Conservation (phyloP, 1,140 invertebrate genomes). For the Philopotamus ludificatus region DNA sequence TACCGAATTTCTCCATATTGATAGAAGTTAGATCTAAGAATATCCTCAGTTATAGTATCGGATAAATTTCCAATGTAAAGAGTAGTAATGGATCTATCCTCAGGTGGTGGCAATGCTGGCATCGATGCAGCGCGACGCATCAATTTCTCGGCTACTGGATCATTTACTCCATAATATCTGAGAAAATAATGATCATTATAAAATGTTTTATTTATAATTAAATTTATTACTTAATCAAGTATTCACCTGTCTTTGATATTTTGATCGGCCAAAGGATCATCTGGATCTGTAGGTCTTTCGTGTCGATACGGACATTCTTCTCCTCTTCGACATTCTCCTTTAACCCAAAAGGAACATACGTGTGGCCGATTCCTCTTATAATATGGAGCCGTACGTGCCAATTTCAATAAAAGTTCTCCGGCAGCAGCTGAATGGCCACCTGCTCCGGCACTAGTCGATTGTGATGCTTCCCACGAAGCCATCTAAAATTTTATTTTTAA, state of each 20-base stretch:
- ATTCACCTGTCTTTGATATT: conserved; percentile 91
- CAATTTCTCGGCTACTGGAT: conserved; percentile 98
- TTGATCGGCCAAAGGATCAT: conserved; percentile 98
- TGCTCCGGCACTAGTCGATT: conserved; percentile 57
- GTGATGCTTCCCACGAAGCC: conserved; percentile 61
- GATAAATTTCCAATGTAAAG: conserved; percentile 94
- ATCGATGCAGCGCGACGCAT: conserved; percentile 90
- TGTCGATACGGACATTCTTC: conserved; percentile 99
- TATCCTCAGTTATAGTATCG: conserved; percentile 85
- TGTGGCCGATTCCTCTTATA: conserved; percentile 98
- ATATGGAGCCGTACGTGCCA: conserved; percentile 96
- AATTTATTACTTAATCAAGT: not conserved
- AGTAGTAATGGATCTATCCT: conserved; percentile 95
- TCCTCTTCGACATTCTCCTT: conserved; percentile 97
- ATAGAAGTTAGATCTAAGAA: conserved; percentile 84
- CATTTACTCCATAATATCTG: conserved; percentile 96
- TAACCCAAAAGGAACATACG: conserved; percentile 99
- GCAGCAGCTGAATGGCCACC: conserved; percentile 75
- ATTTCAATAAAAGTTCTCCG: conserved; percentile 87
- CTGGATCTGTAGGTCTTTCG: conserved; percentile 98
- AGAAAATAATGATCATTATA: not conserved
- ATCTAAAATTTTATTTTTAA: too few species aligned
- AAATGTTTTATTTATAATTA: not conserved
- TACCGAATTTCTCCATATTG: conserved; percentile 97
- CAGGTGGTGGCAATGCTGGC: conserved; percentile 92